A percentile compares a stretch with the other conserved stretches of the same genome.
These are phyloP conservation scores for Andrena cerasifolii DNA, from an alignment of 1,140 invertebrate species.

Conservation along the genomic window DNA sequence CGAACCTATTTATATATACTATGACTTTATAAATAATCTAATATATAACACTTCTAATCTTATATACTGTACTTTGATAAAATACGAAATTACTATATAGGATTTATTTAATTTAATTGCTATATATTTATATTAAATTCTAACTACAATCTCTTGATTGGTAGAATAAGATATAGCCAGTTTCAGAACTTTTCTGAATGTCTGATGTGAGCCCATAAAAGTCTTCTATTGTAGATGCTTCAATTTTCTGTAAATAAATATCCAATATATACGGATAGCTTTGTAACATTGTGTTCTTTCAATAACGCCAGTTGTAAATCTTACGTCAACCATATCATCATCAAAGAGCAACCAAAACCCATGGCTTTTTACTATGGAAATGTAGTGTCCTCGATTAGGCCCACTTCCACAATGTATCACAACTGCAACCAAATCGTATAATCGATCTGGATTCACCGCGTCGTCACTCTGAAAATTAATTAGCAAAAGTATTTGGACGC, in stretches of 20 bases:
- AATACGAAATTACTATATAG: conserved; percentile 61
- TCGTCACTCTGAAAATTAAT: conserved; percentile 92
- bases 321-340: conserved; percentile 99
- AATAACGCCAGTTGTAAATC: conserved; percentile 67
- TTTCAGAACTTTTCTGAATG: conserved; percentile 99
- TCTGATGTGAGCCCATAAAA: conserved; percentile 99
- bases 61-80: conserved; percentile 48
- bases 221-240: conserved; percentile 99
- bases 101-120: conserved; percentile 56
- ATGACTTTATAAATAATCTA: conserved; percentile 60
- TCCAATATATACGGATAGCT: neutral
- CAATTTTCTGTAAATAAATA: conserved; percentile 94
- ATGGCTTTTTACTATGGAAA: conserved; percentile 99
- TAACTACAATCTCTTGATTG: conserved; percentile 93
- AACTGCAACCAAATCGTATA: conserved; percentile 99
- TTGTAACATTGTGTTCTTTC: neutral
- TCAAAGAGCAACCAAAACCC: conserved; percentile 99
- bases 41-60: conserved; percentile 58
- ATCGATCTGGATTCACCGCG: conserved; percentile 97
- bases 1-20: conserved; percentile 35
- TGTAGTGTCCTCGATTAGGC: conserved; percentile 99
- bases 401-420: conserved; percentile 99
- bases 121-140: conserved; percentile 64
- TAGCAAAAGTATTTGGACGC: conserved; percentile 2
- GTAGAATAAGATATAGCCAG: conserved; percentile 99